A percentile compares a stretch with the other conserved stretches of the same genome.
phyloP scores from a whole-genome alignment of 1,140 invertebrate species.

The Samia ricini region DNA sequence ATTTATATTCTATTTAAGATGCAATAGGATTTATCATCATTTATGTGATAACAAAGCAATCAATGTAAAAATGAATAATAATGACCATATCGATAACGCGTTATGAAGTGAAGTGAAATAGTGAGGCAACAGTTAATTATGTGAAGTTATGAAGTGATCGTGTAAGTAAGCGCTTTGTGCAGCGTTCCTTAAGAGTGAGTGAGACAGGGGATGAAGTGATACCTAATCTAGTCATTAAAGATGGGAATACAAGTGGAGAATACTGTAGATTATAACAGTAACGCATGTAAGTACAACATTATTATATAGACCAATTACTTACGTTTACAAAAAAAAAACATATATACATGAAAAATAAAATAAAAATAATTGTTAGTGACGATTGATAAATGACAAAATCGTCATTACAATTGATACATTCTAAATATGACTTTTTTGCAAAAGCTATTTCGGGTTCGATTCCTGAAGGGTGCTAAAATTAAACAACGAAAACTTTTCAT shows the following conservation, averaged over 20 bases:
- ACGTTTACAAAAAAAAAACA: too few species aligned
- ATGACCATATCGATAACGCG: neutral
- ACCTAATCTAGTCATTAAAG: conserved; percentile 23
- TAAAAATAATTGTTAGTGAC: too few species aligned
- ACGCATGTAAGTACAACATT: conserved; percentile 58
- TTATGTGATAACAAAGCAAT: neutral
- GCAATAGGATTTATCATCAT: neutral
- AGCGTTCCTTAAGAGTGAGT: conserved; percentile 18
- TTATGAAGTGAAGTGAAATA: neutral
- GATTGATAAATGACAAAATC: too few species aligned
- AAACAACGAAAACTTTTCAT: too few species aligned
- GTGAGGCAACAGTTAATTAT: conserved; percentile 16
- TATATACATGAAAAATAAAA: too few species aligned
- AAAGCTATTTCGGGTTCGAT: too few species aligned
- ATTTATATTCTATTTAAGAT: neutral
- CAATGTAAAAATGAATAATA: neutral
- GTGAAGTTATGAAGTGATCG: conserved; percentile 16
- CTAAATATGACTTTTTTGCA: too few species aligned
- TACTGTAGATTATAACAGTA: conserved; percentile 61
- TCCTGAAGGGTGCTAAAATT: too few species aligned
- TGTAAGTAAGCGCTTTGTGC: conserved; percentile 6
- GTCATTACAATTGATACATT: too few species aligned
- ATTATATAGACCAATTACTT: neutral
- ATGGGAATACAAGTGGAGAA: conserved; percentile 72
- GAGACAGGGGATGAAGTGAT: conserved; percentile 31